A percentile compares a stretch with the other conserved stretches of the same genome.
Conservation (phyloP, 1,140 invertebrate genomes). For the Charaxes varanes region DNA sequence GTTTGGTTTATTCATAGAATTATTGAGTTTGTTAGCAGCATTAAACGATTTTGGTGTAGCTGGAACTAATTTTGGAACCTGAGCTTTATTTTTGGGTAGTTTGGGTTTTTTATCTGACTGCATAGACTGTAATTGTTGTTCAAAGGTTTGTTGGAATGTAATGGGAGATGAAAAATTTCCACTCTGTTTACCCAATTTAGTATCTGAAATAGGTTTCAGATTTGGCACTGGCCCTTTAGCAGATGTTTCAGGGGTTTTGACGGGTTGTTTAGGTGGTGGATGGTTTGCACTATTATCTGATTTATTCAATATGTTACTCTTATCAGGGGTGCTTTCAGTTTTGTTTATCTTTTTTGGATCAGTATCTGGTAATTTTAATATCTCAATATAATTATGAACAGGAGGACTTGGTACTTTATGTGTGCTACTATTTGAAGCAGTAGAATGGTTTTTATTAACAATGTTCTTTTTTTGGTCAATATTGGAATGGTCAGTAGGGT, state of each 20-base stretch:
- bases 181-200: slow-evolving; percentile 59
- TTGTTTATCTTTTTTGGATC: slow-evolving; percentile 49
- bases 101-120: slow-evolving; percentile 66
- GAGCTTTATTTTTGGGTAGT: slow-evolving; percentile 60
- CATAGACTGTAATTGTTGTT: slow-evolving; percentile 60
- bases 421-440: slow-evolving; percentile 30
- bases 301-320: slow-evolving; percentile 33
- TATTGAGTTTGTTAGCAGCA: slow-evolving; percentile 45
- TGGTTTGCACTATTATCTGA: slow-evolving; percentile 27
- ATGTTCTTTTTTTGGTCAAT: slow-evolving; percentile 51
- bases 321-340: slow-evolving; percentile 34
- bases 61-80: slow-evolving; percentile 64
- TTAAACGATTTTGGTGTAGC: slow-evolving; percentile 56
- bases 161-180: slow-evolving; percentile 54
- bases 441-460: slow-evolving; percentile 52
- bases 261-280: slow-evolving; percentile 30
- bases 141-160: slow-evolving; percentile 73
- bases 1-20: slow-evolving; percentile 29
- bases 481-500: slow-evolving; percentile 31
- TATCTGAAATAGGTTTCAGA: slow-evolving; percentile 69
- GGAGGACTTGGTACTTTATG: slow-evolving; percentile 70
- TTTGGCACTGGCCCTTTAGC: slow-evolving; percentile 71
- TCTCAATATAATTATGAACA: slow-evolving; percentile 77
- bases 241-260: slow-evolving; percentile 48
- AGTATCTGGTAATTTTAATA: slow-evolving; percentile 74